A percentile compares a stretch with the other conserved stretches of the same genome.
Evolutionary conservation across 2,888 invertebrate species (phyloP).

Genomic region (Leptopterna dolabrata): DNA sequence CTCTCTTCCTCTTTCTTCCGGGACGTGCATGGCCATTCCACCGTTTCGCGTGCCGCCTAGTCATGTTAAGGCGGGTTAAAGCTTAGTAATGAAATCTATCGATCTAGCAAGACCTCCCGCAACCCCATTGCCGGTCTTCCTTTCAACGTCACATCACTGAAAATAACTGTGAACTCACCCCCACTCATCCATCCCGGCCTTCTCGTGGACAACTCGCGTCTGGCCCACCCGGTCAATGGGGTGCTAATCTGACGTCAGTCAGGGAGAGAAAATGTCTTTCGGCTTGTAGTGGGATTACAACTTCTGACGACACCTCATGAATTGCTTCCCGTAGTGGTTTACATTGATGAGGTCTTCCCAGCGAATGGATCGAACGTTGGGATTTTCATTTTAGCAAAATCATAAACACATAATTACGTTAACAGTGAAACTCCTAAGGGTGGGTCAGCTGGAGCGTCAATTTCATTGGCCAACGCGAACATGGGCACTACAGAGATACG

Average conservation of each 20-base stretch:
- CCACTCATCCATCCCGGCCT: not conserved
- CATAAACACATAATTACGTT: too few species aligned
- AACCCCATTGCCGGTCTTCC: not conserved
- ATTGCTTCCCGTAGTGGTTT: not conserved
- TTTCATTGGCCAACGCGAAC: too few species aligned
- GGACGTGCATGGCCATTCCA: not conserved
- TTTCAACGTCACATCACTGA: slow-evolving; percentile 1
- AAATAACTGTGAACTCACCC: not conserved
- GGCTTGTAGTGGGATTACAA: not conserved
- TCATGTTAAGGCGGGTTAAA: not conserved
- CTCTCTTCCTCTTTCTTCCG: not conserved
- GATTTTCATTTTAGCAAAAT: too few species aligned
- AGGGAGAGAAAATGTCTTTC: not conserved
- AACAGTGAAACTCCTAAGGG: too few species aligned
- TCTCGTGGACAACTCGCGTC: not conserved
- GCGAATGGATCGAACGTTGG: too few species aligned
- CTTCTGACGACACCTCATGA: not conserved
- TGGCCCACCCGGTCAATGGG: not conserved
- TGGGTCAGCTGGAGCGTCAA: too few species aligned
- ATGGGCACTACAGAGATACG: too few species aligned
- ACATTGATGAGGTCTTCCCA: too few species aligned
- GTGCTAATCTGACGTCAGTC: not conserved
- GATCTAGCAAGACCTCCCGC: not conserved
- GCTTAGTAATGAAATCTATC: not conserved
- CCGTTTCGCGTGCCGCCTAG: not conserved